Percentiles rank a stretch among this genome's conserved stretches.
Evolutionary conservation across 2,113 vertebrate genomes (phyloP).

Genomic region (Scopus umbretta): DNA sequence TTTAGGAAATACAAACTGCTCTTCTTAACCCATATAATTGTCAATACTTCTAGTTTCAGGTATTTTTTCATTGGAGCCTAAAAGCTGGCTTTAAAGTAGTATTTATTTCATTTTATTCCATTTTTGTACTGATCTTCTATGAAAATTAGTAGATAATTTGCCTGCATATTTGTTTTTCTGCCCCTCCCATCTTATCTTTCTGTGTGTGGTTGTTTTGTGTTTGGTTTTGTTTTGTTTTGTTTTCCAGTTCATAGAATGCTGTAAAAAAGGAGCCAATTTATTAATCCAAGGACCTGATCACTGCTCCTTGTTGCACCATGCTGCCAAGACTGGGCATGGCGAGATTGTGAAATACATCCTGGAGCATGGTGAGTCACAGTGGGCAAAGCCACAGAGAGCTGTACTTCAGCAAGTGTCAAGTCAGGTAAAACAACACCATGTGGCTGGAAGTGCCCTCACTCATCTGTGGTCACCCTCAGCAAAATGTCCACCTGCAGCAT

Average conservation of each 20-base stretch:
- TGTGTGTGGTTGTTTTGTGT: not conserved
- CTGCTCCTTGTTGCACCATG: constrained; percentile 86
- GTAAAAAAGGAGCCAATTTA: constrained; percentile 84
- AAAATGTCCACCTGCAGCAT: not conserved
- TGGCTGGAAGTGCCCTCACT: not conserved
- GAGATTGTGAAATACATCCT: constrained; percentile 88
- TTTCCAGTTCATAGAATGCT: constrained; percentile 82
- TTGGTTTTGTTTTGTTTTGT: not conserved
- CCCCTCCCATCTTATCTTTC: not conserved
- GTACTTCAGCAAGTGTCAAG: not conserved
- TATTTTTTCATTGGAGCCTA: not conserved
- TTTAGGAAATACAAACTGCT: not conserved
- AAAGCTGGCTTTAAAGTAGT: not conserved
- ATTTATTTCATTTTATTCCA: not conserved
- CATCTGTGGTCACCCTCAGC: not conserved
- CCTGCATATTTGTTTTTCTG: not conserved
- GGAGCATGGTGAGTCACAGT: constrained; percentile 82
- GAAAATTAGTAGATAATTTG: not conserved
- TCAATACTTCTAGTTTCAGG: not conserved
- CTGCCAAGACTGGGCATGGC: constrained; percentile 82
- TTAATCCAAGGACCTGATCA: constrained; percentile 85
- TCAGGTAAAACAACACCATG: not conserved
- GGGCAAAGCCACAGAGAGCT: not conserved
- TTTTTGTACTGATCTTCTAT: not conserved
- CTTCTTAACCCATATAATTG: not conserved